Percentiles rank a stretch among this genome's conserved stretches.
Evolutionary conservation across 1,140 invertebrate genomes (phyloP).

Genomic region (Drosophila sulfurigaster): DNA sequence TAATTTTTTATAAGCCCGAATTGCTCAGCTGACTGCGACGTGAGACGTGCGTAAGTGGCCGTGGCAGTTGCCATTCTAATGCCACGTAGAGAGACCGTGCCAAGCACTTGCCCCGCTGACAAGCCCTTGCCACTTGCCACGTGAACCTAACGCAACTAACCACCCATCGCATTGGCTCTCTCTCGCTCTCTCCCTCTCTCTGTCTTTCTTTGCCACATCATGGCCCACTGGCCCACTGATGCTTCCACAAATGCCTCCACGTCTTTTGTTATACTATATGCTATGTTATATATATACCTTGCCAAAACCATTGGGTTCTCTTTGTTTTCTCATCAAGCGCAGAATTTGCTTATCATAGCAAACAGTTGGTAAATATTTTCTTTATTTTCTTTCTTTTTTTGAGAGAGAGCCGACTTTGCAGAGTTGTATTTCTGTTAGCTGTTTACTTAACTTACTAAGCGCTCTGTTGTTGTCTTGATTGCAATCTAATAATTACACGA

Average conservation of each 20-base stretch:
- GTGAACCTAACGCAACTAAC: not conserved
- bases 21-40: conserved; percentile 73
- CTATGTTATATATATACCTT: conserved; percentile 1
- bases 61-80: conserved; percentile 80
- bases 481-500: no score
- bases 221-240: conserved; percentile 37
- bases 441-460: no score
- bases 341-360: not conserved
- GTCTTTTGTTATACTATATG: conserved; percentile 46
- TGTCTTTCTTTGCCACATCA: conserved; percentile 16
- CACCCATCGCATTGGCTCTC: conserved; percentile 11
- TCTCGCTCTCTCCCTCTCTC: no score
- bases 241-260: conserved; percentile 41
- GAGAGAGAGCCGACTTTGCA: no score
- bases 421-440: no score
- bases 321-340: conserved; percentile 14
- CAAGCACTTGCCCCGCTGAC: conserved; percentile 52
- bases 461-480: no score
- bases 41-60: conserved; percentile 77
- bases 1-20: conserved; percentile 76
- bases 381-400: no score
- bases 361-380: not conserved
- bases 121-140: conserved; percentile 38
- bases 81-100: conserved; percentile 58
- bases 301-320: conserved; percentile 1